A percentile compares a stretch with the other conserved stretches of the same genome.
Evolutionary conservation across 1,140 invertebrate species (phyloP).

Genomic region (Stegodyphus dumicola): DNA sequence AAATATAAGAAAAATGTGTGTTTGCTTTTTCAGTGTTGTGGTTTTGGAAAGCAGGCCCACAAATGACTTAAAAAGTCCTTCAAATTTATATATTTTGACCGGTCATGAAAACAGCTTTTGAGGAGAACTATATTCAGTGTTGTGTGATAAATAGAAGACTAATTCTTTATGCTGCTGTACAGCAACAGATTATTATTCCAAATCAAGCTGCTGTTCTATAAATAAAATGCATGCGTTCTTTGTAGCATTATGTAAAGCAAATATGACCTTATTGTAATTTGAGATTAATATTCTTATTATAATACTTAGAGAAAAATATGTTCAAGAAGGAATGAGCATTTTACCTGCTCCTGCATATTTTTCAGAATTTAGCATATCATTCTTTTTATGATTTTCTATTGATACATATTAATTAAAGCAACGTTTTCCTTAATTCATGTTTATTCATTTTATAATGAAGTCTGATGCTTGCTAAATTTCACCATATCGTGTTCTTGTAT

Average conservation of each 20-base stretch:
- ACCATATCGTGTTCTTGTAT: neutral
- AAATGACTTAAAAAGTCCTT: constrained; percentile 80
- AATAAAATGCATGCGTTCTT: neutral
- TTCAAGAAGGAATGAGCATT: constrained; percentile 10
- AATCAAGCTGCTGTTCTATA: neutral
- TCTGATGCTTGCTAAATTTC: neutral
- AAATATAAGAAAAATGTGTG: neutral
- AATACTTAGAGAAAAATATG: neutral
- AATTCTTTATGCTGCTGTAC: constrained; percentile 21
- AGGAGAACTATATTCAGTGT: constrained; percentile 30
- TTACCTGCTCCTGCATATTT: constrained; percentile 35
- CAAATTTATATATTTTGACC: constrained; percentile 95
- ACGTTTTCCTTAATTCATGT: neutral
- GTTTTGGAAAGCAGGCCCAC: constrained; percentile 91
- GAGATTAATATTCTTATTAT: neutral
- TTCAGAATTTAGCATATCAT: neutral
- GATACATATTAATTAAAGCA: neutral
- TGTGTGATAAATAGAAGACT: constrained; percentile 35
- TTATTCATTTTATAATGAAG: neutral
- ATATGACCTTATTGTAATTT: neutral
- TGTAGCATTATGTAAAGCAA: neutral
- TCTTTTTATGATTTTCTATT: neutral
- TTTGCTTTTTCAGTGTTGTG: constrained; percentile 72
- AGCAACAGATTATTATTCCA: neutral
- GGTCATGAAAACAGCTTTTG: constrained; percentile 81